Conservation (phyloP, 2,888 invertebrate genomes). For the Periphyllus acericola region DNA sequence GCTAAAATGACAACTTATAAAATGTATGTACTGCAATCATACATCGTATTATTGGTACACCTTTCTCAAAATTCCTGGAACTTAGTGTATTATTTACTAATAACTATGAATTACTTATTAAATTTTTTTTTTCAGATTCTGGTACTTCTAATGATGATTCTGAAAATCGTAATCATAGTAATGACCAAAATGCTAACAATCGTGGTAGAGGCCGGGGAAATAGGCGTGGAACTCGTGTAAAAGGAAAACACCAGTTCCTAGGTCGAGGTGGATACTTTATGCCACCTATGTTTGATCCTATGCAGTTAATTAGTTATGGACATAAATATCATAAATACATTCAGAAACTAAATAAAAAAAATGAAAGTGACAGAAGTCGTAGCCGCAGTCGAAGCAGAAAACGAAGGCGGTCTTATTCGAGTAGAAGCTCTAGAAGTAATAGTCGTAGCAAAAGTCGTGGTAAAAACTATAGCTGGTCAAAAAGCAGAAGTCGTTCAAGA, state of each 20-base stretch:
- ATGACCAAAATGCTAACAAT: slow-evolving; percentile 5
- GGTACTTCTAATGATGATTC: neutral
- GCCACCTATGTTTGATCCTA: slow-evolving; percentile 63
- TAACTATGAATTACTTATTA: neutral
- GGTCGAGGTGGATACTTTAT: slow-evolving; percentile 58
- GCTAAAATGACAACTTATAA: no score
- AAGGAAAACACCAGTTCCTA: slow-evolving; percentile 50
- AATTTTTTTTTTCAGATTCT: slow-evolving; percentile 29
- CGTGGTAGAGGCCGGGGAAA: slow-evolving; percentile 64
- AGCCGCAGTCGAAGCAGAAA: slow-evolving; percentile 66
- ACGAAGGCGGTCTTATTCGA: slow-evolving; percentile 66
- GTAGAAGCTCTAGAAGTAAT: slow-evolving; percentile 67
- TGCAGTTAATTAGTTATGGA: slow-evolving; percentile 63
- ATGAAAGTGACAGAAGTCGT: slow-evolving; percentile 68
- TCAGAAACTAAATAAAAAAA: slow-evolving; percentile 72
- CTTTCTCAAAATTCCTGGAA: no score
- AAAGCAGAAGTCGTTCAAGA: slow-evolving; percentile 63
- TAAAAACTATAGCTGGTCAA: slow-evolving; percentile 62
- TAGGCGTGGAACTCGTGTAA: slow-evolving; percentile 64
- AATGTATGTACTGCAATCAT: no score
- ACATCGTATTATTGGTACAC: no score
- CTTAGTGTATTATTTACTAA: no score
- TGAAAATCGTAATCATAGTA: slow-evolving; percentile 7
- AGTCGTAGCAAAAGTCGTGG: slow-evolving; percentile 66
- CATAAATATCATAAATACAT: slow-evolving; percentile 68